Conservation (phyloP, 1,140 invertebrate genomes). For the Asobara japonica region DNA sequence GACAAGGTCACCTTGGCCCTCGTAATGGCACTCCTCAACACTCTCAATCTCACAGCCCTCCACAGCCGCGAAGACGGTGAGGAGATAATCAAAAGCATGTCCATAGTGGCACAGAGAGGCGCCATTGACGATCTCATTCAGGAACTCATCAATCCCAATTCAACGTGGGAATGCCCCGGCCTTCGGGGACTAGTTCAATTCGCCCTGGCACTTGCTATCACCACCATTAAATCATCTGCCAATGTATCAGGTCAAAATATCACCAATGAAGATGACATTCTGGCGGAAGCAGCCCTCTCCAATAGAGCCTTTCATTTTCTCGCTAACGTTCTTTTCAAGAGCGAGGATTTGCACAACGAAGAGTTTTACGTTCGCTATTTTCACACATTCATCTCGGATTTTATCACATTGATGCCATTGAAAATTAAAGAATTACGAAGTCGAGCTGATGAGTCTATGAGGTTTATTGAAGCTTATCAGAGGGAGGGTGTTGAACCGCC, state of each 20-base stretch:
- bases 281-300: slow-evolving; percentile 84
- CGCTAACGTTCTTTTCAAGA: slow-evolving; percentile 77
- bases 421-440: slow-evolving; percentile 87
- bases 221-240: slow-evolving; percentile 76
- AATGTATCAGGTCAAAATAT: slow-evolving; percentile 54
- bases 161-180: slow-evolving; percentile 73
- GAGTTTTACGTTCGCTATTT: slow-evolving; percentile 87
- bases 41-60: slow-evolving; percentile 84
- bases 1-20: slow-evolving; percentile 82
- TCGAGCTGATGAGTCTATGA: slow-evolving; percentile 88
- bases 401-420: slow-evolving; percentile 91
- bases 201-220: slow-evolving; percentile 82
- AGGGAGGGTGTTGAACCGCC: slow-evolving; percentile 86
- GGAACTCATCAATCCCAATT: slow-evolving; percentile 67
- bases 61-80: slow-evolving; percentile 72
- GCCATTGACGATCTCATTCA: slow-evolving; percentile 70
- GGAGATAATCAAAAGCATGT: slow-evolving; percentile 77
- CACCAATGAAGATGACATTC: slow-evolving; percentile 60
- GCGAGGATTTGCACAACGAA: slow-evolving; percentile 76
- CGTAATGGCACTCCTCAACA: slow-evolving; percentile 85
- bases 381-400: slow-evolving; percentile 89
- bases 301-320: slow-evolving; percentile 84
- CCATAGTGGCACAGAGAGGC: slow-evolving; percentile 76
- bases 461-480: slow-evolving; percentile 82
- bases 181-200: slow-evolving; percentile 81